A percentile compares a stretch with the other conserved stretches of the same genome.
These are phyloP conservation scores for Drosophila ohnishii DNA, from an alignment of 1,140 invertebrate species.

Conservation along the genomic window DNA sequence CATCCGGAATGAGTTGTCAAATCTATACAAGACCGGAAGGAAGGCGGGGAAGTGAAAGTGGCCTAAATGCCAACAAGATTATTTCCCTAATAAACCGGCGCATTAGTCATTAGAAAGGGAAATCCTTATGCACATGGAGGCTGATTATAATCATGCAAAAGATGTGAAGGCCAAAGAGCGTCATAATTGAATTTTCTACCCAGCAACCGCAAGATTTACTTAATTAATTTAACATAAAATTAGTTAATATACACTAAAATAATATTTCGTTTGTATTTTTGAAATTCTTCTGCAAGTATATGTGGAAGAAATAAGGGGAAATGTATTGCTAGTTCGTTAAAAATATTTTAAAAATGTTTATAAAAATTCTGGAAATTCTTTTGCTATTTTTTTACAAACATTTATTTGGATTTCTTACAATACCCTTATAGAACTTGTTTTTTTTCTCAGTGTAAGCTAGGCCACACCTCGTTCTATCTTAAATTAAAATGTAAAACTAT, in stretches of 20 bases:
- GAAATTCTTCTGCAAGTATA: background rate
- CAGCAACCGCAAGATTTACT: background rate
- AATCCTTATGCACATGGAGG: conserved; percentile 7
- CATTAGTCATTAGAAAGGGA: conserved; percentile 15
- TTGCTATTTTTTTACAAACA: too few relatives aligned
- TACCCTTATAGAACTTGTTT: too few relatives aligned
- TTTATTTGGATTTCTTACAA: too few relatives aligned
- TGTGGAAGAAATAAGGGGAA: background rate
- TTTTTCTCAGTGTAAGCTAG: background rate
- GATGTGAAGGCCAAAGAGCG: background rate
- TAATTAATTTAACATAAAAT: background rate
- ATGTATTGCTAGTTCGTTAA: too few relatives aligned
- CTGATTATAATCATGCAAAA: conserved; percentile 2
- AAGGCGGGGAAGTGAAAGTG: background rate
- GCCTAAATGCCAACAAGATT: conserved; percentile 12
- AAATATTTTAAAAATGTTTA: too few relatives aligned
- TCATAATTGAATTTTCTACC: conserved; percentile 1
- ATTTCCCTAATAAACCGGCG: conserved; percentile 4
- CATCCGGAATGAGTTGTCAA: conserved; percentile 41
- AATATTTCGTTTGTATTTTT: background rate
- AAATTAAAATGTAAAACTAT: conserved; percentile 43
- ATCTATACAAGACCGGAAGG: background rate
- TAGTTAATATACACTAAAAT: too few relatives aligned
- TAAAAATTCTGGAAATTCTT: too few relatives aligned
- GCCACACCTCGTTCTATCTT: conserved; percentile 28